Percentiles rank a stretch among this genome's conserved stretches.
Evolutionary conservation across 64 coral and sea anemone genomes (phyloP).

Genomic region (Stichodactyla mertensii): DNA sequence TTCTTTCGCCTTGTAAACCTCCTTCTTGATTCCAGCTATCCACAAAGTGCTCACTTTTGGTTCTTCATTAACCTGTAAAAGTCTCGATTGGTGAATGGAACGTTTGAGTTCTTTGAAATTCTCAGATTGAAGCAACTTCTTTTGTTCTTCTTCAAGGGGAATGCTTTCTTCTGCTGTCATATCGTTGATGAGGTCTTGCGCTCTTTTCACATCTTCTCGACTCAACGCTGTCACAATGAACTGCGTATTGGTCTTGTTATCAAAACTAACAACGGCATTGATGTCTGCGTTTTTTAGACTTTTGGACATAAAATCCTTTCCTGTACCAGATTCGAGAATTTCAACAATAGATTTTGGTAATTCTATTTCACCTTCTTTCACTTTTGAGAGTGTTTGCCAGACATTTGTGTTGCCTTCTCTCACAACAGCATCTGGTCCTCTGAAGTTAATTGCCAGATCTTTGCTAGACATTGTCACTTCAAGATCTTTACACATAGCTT

Average conservation of each 20-base stretch:
- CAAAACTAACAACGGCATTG: background rate
- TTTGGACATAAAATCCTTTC: background rate
- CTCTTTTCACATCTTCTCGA: conserved; percentile 8
- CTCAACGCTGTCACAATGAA: conserved; percentile 26
- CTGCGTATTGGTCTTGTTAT: conserved; percentile 15
- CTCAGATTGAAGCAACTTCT: background rate
- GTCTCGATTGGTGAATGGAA: background rate
- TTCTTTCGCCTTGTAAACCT: conserved; percentile 5
- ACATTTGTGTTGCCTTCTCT: background rate
- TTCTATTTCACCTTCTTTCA: conserved; percentile 23
- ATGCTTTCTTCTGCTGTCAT: conserved; percentile 23
- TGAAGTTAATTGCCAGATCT: conserved; percentile 1
- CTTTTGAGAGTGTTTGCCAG: conserved; percentile 7
- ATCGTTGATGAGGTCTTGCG: conserved; percentile 8
- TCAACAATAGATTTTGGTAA: conserved; percentile 11
- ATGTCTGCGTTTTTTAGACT: background rate
- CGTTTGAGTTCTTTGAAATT: background rate
- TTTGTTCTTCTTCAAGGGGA: conserved; percentile 39
- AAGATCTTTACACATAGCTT: background rate
- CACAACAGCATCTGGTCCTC: conserved; percentile 17
- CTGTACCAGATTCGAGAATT: conserved; percentile 1
- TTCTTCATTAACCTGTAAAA: conserved; percentile 14
- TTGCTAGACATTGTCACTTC: background rate
- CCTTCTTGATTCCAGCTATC: background rate
- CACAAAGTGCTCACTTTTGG: background rate